phyloP scores from a whole-genome alignment of 2,113 vertebrate genomes.

The Dryoscopus gambensis region DNA sequence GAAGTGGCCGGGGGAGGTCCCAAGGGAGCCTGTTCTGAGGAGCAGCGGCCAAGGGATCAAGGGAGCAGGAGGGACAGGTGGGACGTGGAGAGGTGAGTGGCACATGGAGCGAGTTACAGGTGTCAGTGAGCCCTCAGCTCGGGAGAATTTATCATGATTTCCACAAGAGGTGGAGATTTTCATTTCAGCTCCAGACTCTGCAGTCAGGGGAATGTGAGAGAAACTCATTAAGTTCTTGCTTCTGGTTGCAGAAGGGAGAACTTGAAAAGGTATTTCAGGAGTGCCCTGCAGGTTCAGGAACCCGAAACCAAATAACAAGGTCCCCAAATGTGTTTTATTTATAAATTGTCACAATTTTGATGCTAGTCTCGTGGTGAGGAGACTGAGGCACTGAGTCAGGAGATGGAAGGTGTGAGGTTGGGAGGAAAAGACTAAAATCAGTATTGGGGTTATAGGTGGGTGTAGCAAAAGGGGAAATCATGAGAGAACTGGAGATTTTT shows the following conservation, averaged over 20 bases:
- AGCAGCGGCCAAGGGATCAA: neutral
- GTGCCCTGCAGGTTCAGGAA: neutral
- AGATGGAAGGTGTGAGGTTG: neutral
- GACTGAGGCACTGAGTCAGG: neutral
- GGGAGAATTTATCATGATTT: neutral
- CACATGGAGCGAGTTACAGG: accelerated
- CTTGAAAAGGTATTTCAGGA: neutral
- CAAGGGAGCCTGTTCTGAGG: neutral
- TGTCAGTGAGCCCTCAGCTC: neutral
- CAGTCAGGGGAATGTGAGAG: neutral
- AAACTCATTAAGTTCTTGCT: neutral
- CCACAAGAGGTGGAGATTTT: neutral
- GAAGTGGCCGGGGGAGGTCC: neutral
- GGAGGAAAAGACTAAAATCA: neutral
- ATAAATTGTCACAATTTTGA: neutral
- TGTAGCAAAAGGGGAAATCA: neutral
- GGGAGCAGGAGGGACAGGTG: neutral
- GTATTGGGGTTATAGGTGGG: neutral
- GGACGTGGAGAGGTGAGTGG: neutral
- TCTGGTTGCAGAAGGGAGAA: neutral
- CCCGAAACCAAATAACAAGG: neutral
- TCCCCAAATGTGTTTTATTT: neutral
- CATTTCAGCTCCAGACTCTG: neutral
- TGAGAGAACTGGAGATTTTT: neutral
- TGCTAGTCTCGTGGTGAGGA: neutral